Percentiles rank a stretch among this genome's conserved stretches.
Evolutionary conservation across 2,888 invertebrate species (phyloP).

Genomic region (Lumbricus terrestris): DNA sequence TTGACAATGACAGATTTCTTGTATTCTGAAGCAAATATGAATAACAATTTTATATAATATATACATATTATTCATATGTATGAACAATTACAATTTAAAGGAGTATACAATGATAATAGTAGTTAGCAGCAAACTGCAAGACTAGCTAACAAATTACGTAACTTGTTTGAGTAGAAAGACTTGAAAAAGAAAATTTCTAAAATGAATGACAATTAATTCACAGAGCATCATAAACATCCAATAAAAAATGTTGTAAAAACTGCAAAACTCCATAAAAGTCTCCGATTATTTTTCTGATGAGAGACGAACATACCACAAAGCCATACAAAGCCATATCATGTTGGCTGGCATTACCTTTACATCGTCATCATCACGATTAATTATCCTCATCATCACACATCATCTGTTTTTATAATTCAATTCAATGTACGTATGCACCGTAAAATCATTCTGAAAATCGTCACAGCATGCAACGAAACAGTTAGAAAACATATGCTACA

Average conservation of each 20-base stretch:
- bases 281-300: background rate
- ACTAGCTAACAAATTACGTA: background rate
- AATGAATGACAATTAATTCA: background rate
- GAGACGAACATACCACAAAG: background rate
- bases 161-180: background rate
- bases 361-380: background rate
- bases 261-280: background rate
- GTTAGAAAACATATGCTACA: background rate
- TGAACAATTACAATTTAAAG: background rate
- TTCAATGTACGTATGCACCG: background rate
- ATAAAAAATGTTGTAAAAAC: background rate
- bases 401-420: background rate
- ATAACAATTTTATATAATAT: background rate
- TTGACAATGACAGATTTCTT: background rate
- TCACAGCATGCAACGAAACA: background rate
- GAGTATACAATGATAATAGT: background rate
- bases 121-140: background rate
- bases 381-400: background rate
- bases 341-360: background rate
- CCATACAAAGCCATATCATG: background rate
- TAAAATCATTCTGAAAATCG: background rate
- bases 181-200: background rate
- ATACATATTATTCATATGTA: no score
- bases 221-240: background rate
- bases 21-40: background rate